Percentiles rank a stretch among this genome's conserved stretches.
phyloP scores from a whole-genome alignment of 2,888 invertebrate genomes.

The Coecobrya sp. region DNA sequence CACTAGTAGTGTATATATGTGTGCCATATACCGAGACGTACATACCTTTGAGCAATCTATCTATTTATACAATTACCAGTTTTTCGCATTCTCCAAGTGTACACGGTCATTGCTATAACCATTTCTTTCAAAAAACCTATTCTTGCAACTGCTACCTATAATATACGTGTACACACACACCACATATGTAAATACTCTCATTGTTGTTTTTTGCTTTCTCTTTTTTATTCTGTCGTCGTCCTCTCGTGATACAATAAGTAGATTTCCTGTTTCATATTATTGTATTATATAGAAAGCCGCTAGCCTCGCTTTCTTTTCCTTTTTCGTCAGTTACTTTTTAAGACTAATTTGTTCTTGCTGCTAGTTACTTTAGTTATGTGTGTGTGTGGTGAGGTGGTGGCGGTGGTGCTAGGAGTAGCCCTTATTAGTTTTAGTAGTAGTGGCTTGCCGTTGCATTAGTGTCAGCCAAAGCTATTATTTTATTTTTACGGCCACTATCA shows the following conservation, averaged over 20 bases:
- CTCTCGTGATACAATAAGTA: slow-evolving; percentile 58
- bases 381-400: slow-evolving; percentile 8
- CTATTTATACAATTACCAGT: slow-evolving; percentile 48
- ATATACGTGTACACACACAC: neutral
- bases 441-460: slow-evolving; percentile 81
- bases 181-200: slow-evolving; percentile 40
- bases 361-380: slow-evolving; percentile 70
- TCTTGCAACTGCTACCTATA: slow-evolving; percentile 5
- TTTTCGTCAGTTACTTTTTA: slow-evolving; percentile 54
- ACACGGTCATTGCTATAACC: neutral
- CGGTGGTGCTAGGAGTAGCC: slow-evolving; percentile 58
- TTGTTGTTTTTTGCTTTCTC: slow-evolving; percentile 59
- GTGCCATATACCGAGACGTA: no score
- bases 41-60: slow-evolving; percentile 38
- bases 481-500: slow-evolving; percentile 83
- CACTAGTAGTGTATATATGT: neutral
- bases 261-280: slow-evolving; percentile 53
- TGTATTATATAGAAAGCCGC: neutral
- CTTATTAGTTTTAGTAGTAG: slow-evolving; percentile 82
- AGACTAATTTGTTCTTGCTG: slow-evolving; percentile 79
- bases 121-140: neutral
- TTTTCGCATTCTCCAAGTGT: slow-evolving; percentile 14
- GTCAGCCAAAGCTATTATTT: slow-evolving; percentile 83
- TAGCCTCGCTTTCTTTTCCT: neutral
- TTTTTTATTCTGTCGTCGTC: slow-evolving; percentile 50